Conservation (phyloP, 2,888 invertebrate genomes). For the Graphium colonna region DNA sequence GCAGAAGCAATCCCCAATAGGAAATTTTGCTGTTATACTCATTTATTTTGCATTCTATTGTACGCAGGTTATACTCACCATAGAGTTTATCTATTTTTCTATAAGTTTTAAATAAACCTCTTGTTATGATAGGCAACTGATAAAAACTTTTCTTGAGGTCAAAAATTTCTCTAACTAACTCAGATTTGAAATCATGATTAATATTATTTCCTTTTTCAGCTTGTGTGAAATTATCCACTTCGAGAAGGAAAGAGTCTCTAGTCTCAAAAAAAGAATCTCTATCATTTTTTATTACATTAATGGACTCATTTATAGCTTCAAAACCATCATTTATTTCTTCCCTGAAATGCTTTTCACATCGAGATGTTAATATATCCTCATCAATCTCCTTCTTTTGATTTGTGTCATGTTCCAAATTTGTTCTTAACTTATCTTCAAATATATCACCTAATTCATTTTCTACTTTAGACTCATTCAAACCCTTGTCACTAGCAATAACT, state of each 20-base stretch:
- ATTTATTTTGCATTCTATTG: too few species aligned
- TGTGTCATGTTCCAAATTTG: conserved; percentile 37
- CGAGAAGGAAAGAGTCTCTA: conserved; percentile 64
- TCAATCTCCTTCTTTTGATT: conserved; percentile 32
- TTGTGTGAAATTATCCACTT: conserved; percentile 45
- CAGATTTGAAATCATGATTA: background rate
- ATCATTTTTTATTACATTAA: conserved; percentile 54
- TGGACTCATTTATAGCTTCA: conserved; percentile 73
- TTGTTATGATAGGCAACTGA: conserved; percentile 87
- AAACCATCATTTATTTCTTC: conserved; percentile 66
- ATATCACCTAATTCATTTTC: conserved; percentile 42
- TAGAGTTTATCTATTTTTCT: conserved; percentile 91
- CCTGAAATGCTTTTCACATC: conserved; percentile 37
- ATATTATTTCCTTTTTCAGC: background rate
- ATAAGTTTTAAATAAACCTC: conserved; percentile 84
- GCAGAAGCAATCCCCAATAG: too few species aligned
- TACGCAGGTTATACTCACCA: conserved; percentile 75
- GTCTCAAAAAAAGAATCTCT: conserved; percentile 54
- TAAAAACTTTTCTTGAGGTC: conserved; percentile 79
- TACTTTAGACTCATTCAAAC: conserved; percentile 31
- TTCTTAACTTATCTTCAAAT: conserved; percentile 60
- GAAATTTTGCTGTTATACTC: too few species aligned
- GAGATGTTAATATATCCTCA: conserved; percentile 32
- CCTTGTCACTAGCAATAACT: conserved; percentile 33
- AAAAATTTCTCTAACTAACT: conserved; percentile 26